Percentiles rank a stretch among this genome's conserved stretches.
These are phyloP conservation scores for Amiota communis DNA, from an alignment of 2,888 invertebrate genomes.

Conservation along the genomic window DNA sequence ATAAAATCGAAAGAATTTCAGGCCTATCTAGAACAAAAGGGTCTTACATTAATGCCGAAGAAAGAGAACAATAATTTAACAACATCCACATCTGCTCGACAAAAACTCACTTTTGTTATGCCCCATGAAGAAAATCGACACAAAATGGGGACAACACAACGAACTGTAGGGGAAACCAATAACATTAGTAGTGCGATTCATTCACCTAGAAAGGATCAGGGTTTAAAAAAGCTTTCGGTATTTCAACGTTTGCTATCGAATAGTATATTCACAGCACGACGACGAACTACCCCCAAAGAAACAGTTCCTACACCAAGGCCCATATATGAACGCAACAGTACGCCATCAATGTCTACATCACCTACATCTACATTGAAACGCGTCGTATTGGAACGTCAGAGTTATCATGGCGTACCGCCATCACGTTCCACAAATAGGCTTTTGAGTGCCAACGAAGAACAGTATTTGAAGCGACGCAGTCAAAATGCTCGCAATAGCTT, in stretches of 20 bases:
- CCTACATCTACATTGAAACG: slow-evolving; percentile 60
- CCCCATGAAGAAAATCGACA: not conserved
- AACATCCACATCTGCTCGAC: slow-evolving; percentile 19
- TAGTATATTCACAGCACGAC: slow-evolving; percentile 69
- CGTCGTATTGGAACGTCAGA: slow-evolving; percentile 68
- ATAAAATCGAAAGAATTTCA: slow-evolving; percentile 72
- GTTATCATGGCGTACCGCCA: slow-evolving; percentile 57
- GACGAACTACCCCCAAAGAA: slow-evolving; percentile 70
- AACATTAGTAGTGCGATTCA: not conserved
- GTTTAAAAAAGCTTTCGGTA: slow-evolving; percentile 69
- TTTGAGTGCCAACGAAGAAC: slow-evolving; percentile 47
- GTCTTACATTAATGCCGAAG: slow-evolving; percentile 67
- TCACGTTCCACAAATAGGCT: slow-evolving; percentile 42
- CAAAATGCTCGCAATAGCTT: slow-evolving; percentile 60
- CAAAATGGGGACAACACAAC: not conserved
- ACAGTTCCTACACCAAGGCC: slow-evolving; percentile 57
- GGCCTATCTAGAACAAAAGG: slow-evolving; percentile 71
- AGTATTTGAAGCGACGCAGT: slow-evolving; percentile 54
- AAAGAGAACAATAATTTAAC: slow-evolving; percentile 44
- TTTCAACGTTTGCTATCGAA: slow-evolving; percentile 69
- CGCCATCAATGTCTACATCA: slow-evolving; percentile 39
- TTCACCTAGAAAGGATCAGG: slow-evolving; percentile 37
- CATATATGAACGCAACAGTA: slow-evolving; percentile 45
- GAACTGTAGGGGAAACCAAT: not conserved
- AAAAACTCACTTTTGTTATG: slow-evolving; percentile 9